Evolutionary conservation across 2,888 invertebrate species (phyloP), one percentile per base, ranked within the genome.

Genomic region (Cheilosia variabilis): DNA sequence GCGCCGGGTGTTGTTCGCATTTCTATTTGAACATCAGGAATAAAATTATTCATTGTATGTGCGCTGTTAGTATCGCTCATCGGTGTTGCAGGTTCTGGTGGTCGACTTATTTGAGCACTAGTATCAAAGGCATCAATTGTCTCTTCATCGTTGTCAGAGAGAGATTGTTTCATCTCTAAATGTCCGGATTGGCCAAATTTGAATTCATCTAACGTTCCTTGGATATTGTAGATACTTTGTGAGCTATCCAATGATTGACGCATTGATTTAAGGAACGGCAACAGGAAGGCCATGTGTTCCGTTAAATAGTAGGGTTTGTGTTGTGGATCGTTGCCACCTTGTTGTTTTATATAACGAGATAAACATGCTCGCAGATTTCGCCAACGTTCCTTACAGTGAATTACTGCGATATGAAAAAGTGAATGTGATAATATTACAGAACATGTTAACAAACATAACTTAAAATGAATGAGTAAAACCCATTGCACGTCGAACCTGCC

Each of bases 351-450:
- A 31, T 92, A 92, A 2, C 93, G 90, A 4, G 92, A 92, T 17
- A 92, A 89, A 55, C 92, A 92, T 50, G 92, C 92, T 19, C 93
- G 90, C 17, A 93, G 87, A 87, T 93, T 93, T 41, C 92, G 89
- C 93, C 93, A 93, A 55, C 92, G 89, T 87, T 93, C 93, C 88
- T 93, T 93, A 88, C 92, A 92, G 87, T 92, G 92, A 50, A 92
- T 90, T 5, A 92, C 92, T 92, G 60, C 22, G 87, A 37, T 43
- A 72, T 15, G 37, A 60, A 58, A 78, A 17, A 68, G 17, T 55
- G 15, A 60, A 10, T 55, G 15, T 15, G 17, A 50, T 34, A 34
- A 50, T 27, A 27, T 34, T 50, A 37, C 15, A 22, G 41, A 72
- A 24, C 19, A 34, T 17, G 15, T 15, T 55, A 53, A 50, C 6